These are phyloP conservation scores for Ailurus styani DNA, from an alignment of 2,113 vertebrate species.

Conservation along the genomic window DNA sequence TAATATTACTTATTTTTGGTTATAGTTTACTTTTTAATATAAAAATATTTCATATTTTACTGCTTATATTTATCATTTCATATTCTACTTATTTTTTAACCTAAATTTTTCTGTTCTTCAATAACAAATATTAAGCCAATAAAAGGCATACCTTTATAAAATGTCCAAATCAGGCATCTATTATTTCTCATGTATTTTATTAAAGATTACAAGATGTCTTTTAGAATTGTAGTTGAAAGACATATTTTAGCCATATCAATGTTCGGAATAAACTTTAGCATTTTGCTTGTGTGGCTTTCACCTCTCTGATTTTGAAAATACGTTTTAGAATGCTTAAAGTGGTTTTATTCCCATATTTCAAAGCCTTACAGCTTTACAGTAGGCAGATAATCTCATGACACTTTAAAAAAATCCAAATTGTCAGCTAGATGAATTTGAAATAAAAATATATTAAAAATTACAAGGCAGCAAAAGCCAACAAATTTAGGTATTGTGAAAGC, in stretches of 20 bases:
- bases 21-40: background rate
- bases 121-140: background rate
- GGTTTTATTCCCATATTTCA: background rate
- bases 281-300: background rate
- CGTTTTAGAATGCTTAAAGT: background rate
- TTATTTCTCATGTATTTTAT: background rate
- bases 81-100: background rate
- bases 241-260: background rate
- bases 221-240: background rate
- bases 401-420: background rate
- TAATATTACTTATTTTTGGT: background rate
- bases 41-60: background rate
- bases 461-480: background rate
- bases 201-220: background rate
- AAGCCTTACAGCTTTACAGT: background rate
- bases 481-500: background rate
- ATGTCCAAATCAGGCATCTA: background rate
- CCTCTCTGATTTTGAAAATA: conserved; percentile 4
- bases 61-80: background rate
- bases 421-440: background rate
- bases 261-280: background rate
- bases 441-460: background rate
- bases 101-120: background rate
- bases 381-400: background rate
- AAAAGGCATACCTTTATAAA: background rate